Evolutionary conservation across 2,888 invertebrate genomes (phyloP).

Genomic region (Myathropa florea): DNA sequence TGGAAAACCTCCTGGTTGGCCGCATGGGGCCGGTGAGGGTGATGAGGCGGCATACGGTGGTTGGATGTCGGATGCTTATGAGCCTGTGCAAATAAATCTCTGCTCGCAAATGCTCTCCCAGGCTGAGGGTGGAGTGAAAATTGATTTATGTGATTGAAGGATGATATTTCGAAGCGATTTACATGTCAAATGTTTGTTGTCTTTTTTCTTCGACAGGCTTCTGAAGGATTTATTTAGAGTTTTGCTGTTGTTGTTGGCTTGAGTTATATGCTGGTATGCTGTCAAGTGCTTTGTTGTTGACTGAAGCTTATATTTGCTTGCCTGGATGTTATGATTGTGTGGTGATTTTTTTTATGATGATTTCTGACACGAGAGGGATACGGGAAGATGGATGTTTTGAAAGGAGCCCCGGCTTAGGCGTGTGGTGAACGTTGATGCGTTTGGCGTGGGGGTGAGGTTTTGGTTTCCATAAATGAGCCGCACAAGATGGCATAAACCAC

Average conservation of each 20-base stretch:
- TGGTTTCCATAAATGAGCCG: background rate
- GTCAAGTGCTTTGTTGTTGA: conserved; percentile 7
- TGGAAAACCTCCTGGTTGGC: background rate
- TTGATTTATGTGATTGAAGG: conserved; percentile 64
- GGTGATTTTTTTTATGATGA: background rate
- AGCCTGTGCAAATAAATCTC: conserved; percentile 17
- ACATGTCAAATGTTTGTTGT: conserved; percentile 58
- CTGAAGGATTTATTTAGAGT: background rate
- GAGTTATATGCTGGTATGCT: background rate
- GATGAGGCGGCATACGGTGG: background rate
- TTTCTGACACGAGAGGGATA: background rate
- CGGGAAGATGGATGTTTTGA: background rate
- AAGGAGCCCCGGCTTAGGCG: background rate
- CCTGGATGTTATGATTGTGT: background rate
- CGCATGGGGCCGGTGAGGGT: no score
- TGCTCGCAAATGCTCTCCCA: background rate
- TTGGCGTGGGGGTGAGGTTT: background rate
- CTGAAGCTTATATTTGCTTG: background rate
- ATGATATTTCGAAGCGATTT: conserved; percentile 61
- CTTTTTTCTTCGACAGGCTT: background rate
- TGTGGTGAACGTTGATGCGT: background rate
- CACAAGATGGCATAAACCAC: background rate
- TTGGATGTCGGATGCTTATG: background rate
- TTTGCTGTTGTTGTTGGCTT: background rate
- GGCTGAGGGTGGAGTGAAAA: conserved; percentile 27